Evolutionary conservation across 2,797 vertebrate genomes (phyloP), one percentile per base, ranked within the genome.

Genomic region (Glossophaga mutica): DNA sequence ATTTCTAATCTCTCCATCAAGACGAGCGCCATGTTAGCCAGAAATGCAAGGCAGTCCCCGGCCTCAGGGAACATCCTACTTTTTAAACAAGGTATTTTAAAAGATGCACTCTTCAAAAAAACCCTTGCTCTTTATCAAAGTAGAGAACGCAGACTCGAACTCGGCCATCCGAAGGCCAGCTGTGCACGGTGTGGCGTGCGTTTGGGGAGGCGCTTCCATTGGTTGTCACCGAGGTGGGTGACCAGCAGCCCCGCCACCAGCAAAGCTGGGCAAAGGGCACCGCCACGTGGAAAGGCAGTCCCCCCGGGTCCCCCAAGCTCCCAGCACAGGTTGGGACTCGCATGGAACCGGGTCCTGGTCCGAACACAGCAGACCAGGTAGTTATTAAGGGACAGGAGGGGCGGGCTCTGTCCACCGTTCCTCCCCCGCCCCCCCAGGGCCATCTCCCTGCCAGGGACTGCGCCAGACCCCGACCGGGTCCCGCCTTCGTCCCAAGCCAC

Each of bases 131-230:
- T 59, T 59, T 29, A 29, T n/a, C 24, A 26, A 85, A 48, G 22
- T 22, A 39, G 34, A 70, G 34, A 67, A 59, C 2, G 29, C 19
- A 59, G 52, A 62, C 37, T 21, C 50, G 44, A 57, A 71, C 37
- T 29, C n/a, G 37, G 10, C 59, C n/a, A 8, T 1, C 24, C 22
- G 0, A 2, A 1, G 29, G n/a, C 12, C 0, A 0, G 5, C 32
- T 46, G n/a, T 55, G 57, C 24, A 14, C 15, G 0, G 39, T 14
- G 10, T 16, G 46, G 52, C 9, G 18, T 12, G 3, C 5, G 16
- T 22, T 24, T 11, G 0, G 34, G 82, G 37, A 88, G 37, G n/a
- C 2, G 2, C 42, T 6, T 3, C 1, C 24, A 10, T 4, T 9
- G 32, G 3, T 3, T 22, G 7, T 6, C 5, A 24, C 8, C 1